Evolutionary conservation across 2,113 vertebrate species (phyloP).

Genomic region (Eulemur rufifrons): DNA sequence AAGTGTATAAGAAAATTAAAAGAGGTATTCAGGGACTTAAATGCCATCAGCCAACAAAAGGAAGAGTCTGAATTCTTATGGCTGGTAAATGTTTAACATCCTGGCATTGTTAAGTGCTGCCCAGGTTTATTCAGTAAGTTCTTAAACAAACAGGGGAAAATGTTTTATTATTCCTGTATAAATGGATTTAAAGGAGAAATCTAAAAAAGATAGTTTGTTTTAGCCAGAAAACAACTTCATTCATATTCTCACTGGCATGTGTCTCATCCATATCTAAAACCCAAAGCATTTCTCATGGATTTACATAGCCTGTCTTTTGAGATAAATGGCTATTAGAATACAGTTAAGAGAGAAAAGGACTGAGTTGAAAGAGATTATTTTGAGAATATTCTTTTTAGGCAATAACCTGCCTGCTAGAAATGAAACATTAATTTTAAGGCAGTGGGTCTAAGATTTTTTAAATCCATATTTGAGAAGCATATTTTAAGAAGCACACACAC

Average conservation of each 20-base stretch:
- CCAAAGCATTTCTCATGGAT: constrained; percentile 31
- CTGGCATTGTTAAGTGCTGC: constrained; percentile 59
- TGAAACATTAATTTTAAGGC: constrained; percentile 58
- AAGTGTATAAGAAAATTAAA: neutral
- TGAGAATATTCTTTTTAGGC: constrained; percentile 57
- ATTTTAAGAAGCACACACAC: constrained; percentile 31
- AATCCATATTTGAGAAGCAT: constrained; percentile 55
- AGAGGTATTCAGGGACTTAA: neutral
- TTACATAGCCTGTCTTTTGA: constrained; percentile 51
- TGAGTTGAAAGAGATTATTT: constrained; percentile 16
- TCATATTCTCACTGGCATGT: neutral
- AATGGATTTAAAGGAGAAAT: constrained; percentile 27
- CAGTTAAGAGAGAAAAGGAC: constrained; percentile 10
- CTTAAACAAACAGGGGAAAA: constrained; percentile 54
- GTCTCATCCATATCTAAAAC: neutral
- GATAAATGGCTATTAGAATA: neutral
- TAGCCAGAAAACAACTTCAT: constrained; percentile 20
- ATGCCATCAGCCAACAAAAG: neutral
- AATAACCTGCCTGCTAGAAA: constrained; percentile 6
- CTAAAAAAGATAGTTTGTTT: constrained; percentile 47
- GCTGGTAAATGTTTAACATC: constrained; percentile 77
- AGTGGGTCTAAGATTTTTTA: neutral
- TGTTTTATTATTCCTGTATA: constrained; percentile 43
- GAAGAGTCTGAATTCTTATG: constrained; percentile 45
- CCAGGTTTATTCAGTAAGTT: constrained; percentile 70